Conservation (phyloP, 2,888 invertebrate species). For the Heteromyza rotundicornis region DNA sequence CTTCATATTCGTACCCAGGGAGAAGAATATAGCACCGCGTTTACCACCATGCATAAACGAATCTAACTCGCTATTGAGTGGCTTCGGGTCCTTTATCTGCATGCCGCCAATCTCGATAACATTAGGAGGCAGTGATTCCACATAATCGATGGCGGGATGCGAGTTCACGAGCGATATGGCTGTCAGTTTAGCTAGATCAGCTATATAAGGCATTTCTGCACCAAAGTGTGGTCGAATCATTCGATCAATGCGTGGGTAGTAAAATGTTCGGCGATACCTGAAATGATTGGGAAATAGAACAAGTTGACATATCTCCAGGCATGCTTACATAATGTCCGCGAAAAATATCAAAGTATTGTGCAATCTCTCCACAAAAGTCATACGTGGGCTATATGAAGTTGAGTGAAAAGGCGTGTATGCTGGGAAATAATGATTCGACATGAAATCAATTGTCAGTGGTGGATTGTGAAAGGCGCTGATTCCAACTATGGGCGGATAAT, state of each 20-base stretch:
- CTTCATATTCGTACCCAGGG: conserved; percentile 49
- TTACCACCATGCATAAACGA: conserved; percentile 39
- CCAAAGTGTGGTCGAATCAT: conserved; percentile 33
- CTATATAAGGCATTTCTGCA: conserved; percentile 30
- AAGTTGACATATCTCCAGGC: not conserved
- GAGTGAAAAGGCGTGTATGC: conserved; percentile 42
- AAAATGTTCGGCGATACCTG: conserved; percentile 35
- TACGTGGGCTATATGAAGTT: conserved; percentile 30
- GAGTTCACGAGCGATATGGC: conserved; percentile 44
- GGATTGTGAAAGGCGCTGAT: conserved; percentile 42
- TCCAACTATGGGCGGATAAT: conserved; percentile 50
- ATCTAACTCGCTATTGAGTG: conserved; percentile 41
- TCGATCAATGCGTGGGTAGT: conserved; percentile 34
- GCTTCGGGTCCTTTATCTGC: conserved; percentile 43
- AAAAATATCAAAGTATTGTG: conserved; percentile 39
- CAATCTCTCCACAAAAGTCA: conserved; percentile 43
- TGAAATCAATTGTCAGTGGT: conserved; percentile 34
- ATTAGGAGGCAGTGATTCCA: conserved; percentile 44
- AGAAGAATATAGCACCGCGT: conserved; percentile 50
- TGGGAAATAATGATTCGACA: conserved; percentile 44
- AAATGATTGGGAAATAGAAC: not conserved
- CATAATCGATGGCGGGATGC: conserved; percentile 40
- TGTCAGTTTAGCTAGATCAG: conserved; percentile 38
- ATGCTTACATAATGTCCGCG: conserved; percentile 36
- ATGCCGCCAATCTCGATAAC: conserved; percentile 49